Percentiles rank a stretch among this genome's conserved stretches.
These are phyloP conservation scores for Malurus alboscapulatus DNA, from an alignment of 2,113 vertebrate species.

Conservation along the genomic window DNA sequence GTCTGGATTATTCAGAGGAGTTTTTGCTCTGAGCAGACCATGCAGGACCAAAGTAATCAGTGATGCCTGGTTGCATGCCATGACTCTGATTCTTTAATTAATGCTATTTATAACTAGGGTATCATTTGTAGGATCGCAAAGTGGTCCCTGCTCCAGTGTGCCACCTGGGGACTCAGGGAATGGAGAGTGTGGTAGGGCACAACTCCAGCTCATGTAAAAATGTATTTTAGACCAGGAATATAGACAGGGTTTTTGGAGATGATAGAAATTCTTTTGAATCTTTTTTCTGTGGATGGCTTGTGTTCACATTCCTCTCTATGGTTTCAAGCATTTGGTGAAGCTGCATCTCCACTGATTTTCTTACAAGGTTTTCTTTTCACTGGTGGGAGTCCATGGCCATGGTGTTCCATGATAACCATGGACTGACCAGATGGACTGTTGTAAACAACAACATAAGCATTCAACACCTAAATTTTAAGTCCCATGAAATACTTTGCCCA, in stretches of 20 bases:
- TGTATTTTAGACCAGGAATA: neutral
- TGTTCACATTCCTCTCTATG: neutral
- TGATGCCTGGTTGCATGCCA: neutral
- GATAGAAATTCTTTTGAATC: neutral
- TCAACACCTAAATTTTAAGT: neutral
- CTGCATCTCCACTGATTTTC: neutral
- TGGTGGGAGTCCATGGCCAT: neutral
- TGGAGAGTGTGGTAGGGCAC: neutral
- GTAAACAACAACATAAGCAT: neutral
- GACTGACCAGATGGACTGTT: neutral
- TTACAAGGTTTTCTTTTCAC: neutral
- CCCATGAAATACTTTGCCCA: neutral
- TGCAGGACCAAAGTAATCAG: neutral
- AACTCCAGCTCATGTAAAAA: neutral
- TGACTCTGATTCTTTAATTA: slow-evolving; percentile 1
- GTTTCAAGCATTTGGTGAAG: neutral
- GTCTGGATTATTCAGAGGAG: neutral
- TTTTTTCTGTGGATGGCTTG: neutral
- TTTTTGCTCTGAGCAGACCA: neutral
- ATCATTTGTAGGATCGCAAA: neutral
- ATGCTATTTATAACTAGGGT: neutral
- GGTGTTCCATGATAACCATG: neutral
- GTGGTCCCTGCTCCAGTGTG: neutral
- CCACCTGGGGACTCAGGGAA: neutral
- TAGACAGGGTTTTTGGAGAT: neutral